These are phyloP conservation scores for Taenioides sp. DNA, from an alignment of 2,797 vertebrate genomes.

Conservation along the genomic window DNA sequence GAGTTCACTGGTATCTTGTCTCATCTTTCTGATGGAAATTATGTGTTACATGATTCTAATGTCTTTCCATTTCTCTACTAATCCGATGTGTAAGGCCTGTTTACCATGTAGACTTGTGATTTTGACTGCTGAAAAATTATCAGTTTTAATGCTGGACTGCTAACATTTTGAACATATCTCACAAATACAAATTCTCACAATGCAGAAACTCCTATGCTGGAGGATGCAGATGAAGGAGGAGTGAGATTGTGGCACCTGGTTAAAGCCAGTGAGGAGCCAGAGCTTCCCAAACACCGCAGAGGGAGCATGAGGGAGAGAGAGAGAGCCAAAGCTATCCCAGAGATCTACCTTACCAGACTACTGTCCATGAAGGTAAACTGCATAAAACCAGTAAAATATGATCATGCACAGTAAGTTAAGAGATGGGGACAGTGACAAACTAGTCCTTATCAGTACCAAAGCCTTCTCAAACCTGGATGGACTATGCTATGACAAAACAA, in stretches of 20 bases:
- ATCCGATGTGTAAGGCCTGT: not conserved
- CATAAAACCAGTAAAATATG: not conserved
- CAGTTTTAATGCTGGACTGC: not conserved
- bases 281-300: constrained; percentile 91
- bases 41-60: not conserved
- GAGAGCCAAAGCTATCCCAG: constrained; percentile 94
- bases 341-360: constrained; percentile 96
- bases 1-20: not conserved
- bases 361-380: constrained; percentile 93
- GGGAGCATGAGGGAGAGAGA: constrained; percentile 93
- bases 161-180: not conserved
- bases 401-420: not conserved
- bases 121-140: not conserved
- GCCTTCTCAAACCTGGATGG: not conserved
- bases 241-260: constrained; percentile 95
- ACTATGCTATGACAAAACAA: not conserved
- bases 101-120: not conserved
- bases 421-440: not conserved
- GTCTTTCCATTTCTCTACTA: not conserved
- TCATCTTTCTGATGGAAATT: not conserved
- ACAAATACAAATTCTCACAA: not conserved
- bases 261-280: constrained; percentile 94
- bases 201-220: constrained; percentile 95
- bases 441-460: not conserved
- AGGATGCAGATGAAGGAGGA: constrained; percentile 96